A percentile compares a stretch with the other conserved stretches of the same genome.
Evolutionary conservation across 2,797 vertebrate species (phyloP).

Genomic region (Ataeniobius toweri): DNA sequence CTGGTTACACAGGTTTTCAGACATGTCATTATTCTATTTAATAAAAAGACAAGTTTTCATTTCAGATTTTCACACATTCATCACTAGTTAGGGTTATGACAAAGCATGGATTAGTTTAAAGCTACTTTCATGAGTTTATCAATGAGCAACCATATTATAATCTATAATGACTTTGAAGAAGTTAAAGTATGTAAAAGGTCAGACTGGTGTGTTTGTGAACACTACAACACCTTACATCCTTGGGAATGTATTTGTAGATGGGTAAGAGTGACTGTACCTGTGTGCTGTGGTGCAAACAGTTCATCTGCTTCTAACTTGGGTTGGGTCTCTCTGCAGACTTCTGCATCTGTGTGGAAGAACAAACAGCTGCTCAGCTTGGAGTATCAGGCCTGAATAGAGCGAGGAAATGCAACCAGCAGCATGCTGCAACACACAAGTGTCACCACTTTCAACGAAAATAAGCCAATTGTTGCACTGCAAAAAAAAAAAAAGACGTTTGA

Average conservation of each 20-base stretch:
- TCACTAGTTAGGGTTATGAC: not conserved
- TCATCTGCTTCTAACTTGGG: conserved; percentile 73
- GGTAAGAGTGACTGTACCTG: conserved; percentile 41
- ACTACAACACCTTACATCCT: not conserved
- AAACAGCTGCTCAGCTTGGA: conserved; percentile 13
- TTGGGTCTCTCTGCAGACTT: conserved; percentile 80
- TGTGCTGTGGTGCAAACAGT: conserved; percentile 12
- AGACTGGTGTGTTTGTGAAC: not conserved
- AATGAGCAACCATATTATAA: not conserved
- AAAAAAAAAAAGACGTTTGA: not conserved
- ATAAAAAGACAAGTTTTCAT: not conserved
- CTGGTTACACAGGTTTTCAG: not conserved
- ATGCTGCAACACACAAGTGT: conserved; percentile 3
- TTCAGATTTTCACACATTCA: not conserved
- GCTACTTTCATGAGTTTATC: not conserved
- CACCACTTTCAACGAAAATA: conserved; percentile 4
- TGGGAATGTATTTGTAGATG: not conserved
- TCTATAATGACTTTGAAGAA: not conserved
- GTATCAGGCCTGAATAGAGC: not conserved
- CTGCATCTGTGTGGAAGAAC: conserved; percentile 65
- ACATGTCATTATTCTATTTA: not conserved
- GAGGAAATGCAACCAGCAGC: not conserved
- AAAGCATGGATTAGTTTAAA: not conserved
- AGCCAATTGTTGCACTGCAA: not conserved
- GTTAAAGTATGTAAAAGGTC: not conserved